Base-by-base conservation (phyloP, 2,888 invertebrate species). In the Congeria kusceri region DNA sequence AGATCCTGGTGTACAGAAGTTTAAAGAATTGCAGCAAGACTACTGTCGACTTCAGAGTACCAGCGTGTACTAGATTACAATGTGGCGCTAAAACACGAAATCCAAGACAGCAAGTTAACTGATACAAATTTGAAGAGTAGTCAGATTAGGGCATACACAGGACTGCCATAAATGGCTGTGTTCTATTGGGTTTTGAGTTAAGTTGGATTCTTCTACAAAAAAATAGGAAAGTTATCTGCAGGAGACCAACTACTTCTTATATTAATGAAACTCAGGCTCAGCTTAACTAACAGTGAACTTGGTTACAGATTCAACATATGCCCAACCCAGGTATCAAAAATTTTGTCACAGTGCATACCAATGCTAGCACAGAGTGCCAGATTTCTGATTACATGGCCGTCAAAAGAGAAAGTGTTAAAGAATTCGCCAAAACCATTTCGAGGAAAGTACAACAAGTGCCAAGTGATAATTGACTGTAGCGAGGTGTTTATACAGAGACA, bases 401-500 rank as follows among this genome's bases (percentile, higher is more conserved):
- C n/a, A 28, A 69, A 70, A 32, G 56, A 39, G 11, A 56, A 29
- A 25, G 25, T 62, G 0, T 13, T 29, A 3, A 62, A 53, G 27
- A 70, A 29, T n/a, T n/a, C 49, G 32, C 62, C 62, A 27, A 53
- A 25, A 27, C n/a, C 46, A 32, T 75, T 75, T 49, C 46, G 56
- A 11, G 3, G 13, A 11, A 39, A 46, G 13, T 75, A 75, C 29
- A 46, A n/a, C 44, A 67, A 75, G 25, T 56, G 27, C 20, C 3
- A 39, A 7, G 39, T 57, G 0, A 75, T 68, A 0, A 75, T 75
- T 75, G 68, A 75, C 63, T 75, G 75, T 39, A 57, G 27, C 23
- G 68, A 75, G 25, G 27, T 75, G 1, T 75, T 68, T n/a, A 75
- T 75, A 57, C 29, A 75, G 18, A 32, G 75, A 5, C 64, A 56